phyloP scores from a whole-genome alignment of 2,888 invertebrate species.

The Himalopsyche japonica region DNA sequence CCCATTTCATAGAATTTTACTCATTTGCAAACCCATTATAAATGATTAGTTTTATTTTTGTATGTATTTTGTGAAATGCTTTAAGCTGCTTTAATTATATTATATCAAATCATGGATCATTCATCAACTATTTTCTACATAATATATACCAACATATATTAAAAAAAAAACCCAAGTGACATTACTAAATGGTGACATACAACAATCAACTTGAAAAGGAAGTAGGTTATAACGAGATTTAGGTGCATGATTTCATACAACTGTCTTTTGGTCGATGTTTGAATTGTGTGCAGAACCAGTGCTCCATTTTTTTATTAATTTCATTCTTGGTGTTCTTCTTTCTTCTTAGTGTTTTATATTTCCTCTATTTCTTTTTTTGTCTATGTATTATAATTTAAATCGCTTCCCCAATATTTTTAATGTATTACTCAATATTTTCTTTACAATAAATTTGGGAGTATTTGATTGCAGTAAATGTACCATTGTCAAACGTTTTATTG shows the following conservation, averaged over 20 bases:
- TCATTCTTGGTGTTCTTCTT: neutral
- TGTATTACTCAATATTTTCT: neutral
- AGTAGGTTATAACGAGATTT: constrained; percentile 52
- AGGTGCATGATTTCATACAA: constrained; percentile 33
- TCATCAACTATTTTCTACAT: neutral
- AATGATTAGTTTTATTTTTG: neutral
- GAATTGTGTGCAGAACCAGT: neutral
- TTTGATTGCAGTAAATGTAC: neutral
- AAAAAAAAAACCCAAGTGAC: neutral
- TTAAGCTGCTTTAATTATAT: neutral
- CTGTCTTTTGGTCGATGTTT: neutral
- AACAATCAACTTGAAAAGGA: constrained; percentile 19
- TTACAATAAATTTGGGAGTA: constrained; percentile 49
- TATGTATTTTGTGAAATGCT: neutral
- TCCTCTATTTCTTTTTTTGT: neutral
- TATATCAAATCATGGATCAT: neutral
- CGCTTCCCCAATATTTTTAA: neutral
- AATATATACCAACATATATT: neutral
- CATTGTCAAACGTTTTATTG: neutral
- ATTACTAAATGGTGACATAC: constrained; percentile 10
- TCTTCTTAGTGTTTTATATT: neutral
- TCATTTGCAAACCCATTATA: neutral
- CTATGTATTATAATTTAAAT: neutral
- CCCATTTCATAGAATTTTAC: too few species aligned
- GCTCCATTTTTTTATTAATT: neutral